Base-by-base conservation (phyloP, 2,888 invertebrate species). In the Heliconius aoede region DNA sequence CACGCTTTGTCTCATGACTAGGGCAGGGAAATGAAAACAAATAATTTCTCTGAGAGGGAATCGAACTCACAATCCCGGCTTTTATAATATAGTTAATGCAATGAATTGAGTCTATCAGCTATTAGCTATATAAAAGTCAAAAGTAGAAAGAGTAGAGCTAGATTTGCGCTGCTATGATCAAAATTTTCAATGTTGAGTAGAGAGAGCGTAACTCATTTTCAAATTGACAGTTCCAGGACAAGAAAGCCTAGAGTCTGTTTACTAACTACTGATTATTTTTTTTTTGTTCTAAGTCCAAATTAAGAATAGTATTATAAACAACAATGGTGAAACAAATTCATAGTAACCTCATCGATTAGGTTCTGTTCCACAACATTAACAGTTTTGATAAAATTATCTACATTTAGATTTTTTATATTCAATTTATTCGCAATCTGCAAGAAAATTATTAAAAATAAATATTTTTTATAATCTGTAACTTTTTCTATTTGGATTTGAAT, bases 311-410 rank as follows among this genome's bases (percentile, higher is more conserved):
- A 15, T 60, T 36, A 60, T 24, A n/a, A 67, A 64, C 5, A 68
- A 28, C 40, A 40, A 67, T 69, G 13, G 26, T 55, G 26, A 69
- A 60, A 40, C 28, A 65, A 60, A 60, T 46, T 36, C 7, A 46
- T 36, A 77, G 61, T 82, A 85, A 93, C 94, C 92, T 93, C 93
- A 60, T 92, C 86, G 65, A 93, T 85, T 72, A 93, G 87, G 78
- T 73, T 84, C 79, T 85, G 84, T 83, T 93, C 93, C 84, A 90
- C 80, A 30, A 83, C 79, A 77, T 82, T 83, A 26, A 93, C 84
- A 78, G 89, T 88, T 84, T 85, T 90, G 87, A 91, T 83, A 9
- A 91, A 78, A 26, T 62, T 81, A 24, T 89, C 86, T 79, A 87
- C 77, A 76, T 86, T 86, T n/a, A 82, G 32, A 4, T 82, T 73